These are phyloP conservation scores for Alloplasta piceator DNA, from an alignment of 2,888 invertebrate species.

Conservation along the genomic window DNA sequence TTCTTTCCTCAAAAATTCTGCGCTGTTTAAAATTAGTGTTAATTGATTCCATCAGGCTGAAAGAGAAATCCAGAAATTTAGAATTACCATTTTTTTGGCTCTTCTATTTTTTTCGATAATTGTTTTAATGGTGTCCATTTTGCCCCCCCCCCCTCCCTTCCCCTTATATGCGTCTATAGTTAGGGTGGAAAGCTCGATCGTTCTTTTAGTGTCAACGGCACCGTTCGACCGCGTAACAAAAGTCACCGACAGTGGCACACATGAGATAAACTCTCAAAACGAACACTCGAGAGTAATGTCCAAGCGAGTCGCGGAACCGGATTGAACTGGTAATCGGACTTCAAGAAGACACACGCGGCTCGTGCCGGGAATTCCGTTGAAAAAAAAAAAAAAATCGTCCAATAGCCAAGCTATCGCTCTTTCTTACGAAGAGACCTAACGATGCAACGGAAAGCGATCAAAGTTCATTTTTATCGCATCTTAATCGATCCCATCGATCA, in stretches of 20 bases:
- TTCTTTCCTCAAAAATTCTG: too few species aligned
- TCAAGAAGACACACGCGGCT: constrained; percentile 19
- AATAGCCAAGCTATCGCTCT: constrained; percentile 12
- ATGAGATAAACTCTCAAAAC: constrained; percentile 53
- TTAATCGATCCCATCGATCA: constrained; percentile 28
- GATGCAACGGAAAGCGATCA: constrained; percentile 27
- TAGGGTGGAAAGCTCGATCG: not conserved
- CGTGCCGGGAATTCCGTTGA: constrained; percentile 49
- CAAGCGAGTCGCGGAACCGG: constrained; percentile 49
- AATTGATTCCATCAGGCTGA: too few species aligned
- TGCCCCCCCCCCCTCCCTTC: too few species aligned
- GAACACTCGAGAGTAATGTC: constrained; percentile 38
- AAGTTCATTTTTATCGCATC: constrained; percentile 44
- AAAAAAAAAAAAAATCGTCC: constrained; percentile 32
- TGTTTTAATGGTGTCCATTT: too few species aligned
- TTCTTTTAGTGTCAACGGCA: constrained; percentile 50
- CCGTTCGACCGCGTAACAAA: constrained; percentile 2
- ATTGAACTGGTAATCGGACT: constrained; percentile 54
- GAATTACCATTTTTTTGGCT: too few species aligned
- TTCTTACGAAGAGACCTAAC: not conserved
- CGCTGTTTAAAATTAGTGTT: too few species aligned
- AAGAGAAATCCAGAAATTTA: too few species aligned
- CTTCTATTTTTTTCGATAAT: too few species aligned
- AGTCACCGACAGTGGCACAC: constrained; percentile 13
- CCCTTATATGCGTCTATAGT: too few species aligned